Evolutionary conservation across 2,888 invertebrate species (phyloP).

Genomic region (Campoplex nolae): DNA sequence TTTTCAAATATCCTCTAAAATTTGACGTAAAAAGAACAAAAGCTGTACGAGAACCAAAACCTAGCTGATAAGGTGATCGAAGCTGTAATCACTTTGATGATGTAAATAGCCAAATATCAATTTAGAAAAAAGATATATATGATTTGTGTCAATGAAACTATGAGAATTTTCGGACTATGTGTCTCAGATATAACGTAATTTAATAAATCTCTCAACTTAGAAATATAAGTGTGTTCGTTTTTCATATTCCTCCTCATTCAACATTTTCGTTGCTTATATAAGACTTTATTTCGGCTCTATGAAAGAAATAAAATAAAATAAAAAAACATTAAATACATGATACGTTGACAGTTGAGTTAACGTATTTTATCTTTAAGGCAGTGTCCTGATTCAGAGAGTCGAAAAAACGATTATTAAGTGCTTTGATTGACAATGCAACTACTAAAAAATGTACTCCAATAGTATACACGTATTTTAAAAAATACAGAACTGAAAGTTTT

Average conservation of each 20-base stretch:
- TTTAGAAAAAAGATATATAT: constrained; percentile 29
- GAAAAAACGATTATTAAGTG: background rate
- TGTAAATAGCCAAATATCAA: constrained; percentile 69
- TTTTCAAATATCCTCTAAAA: constrained; percentile 44
- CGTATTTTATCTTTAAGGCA: too few relatives aligned
- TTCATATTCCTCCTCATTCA: background rate
- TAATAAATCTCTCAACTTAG: constrained; percentile 65
- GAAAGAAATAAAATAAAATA: too few relatives aligned
- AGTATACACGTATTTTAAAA: too few relatives aligned
- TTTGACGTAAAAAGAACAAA: constrained; percentile 32
- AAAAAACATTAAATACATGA: too few relatives aligned
- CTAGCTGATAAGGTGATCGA: constrained; percentile 49
- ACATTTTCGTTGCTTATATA: background rate
- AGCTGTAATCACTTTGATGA: constrained; percentile 61
- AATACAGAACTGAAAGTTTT: too few relatives aligned
- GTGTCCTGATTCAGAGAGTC: too few relatives aligned
- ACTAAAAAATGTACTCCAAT: too few relatives aligned
- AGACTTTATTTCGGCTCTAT: too few relatives aligned
- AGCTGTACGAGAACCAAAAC: constrained; percentile 53
- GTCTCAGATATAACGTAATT: constrained; percentile 59
- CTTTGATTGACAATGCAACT: too few relatives aligned
- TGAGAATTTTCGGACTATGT: constrained; percentile 65
- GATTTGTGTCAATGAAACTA: constrained; percentile 65
- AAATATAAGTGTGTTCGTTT: constrained; percentile 11
- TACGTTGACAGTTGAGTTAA: background rate